Evolutionary conservation across 2,888 invertebrate species (phyloP), one percentile per base, ranked within the genome.

Genomic region (Acrobasis consociella): DNA sequence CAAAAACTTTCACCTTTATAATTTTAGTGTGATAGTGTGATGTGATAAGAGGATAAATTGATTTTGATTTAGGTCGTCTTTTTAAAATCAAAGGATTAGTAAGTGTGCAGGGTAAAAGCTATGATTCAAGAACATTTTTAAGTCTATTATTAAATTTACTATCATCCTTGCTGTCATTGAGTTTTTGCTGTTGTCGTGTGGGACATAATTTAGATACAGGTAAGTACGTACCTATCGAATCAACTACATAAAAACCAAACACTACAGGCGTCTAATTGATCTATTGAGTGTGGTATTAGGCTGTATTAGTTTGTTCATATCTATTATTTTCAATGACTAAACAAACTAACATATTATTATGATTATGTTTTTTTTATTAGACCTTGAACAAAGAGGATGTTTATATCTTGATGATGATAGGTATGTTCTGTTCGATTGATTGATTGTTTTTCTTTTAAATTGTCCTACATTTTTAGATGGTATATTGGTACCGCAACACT

Each of bases 371-470:
- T 31, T 52, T 51, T 31, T 52, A 52, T 31, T 52, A 13, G 13
- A 52, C 52, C 52, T 52, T 52, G 31, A 52, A 52, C 52, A 31
- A 46, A 52, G 22, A 52, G 52, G 52, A 52, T 52, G 51, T 50
- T 50, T 15, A 50, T 50, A 22, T 22, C 22, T 1, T n/a, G n/a
- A 46, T n/a, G 46, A 13, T 46, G 5, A 46, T 13, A 31, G 22
- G 22, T 22, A 22, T 22, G 31, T 31, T 50, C 9, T 17, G n/a
- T 50, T 50, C 50, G 17, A 52, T 52, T 31, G 52, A 52, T 52
- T 52, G 52, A 31, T 31, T 52, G 52, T 52, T 52, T 31, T 31
- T 22, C 13, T 22, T 51, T 51, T 11, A 46, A 46, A 46, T 46
- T 46, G 5, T 46, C n/a, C 13, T 31, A 31, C 31, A 7, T 31